Evolutionary conservation across 1,140 invertebrate genomes (phyloP).

Genomic region (Melanaphis sacchari): DNA sequence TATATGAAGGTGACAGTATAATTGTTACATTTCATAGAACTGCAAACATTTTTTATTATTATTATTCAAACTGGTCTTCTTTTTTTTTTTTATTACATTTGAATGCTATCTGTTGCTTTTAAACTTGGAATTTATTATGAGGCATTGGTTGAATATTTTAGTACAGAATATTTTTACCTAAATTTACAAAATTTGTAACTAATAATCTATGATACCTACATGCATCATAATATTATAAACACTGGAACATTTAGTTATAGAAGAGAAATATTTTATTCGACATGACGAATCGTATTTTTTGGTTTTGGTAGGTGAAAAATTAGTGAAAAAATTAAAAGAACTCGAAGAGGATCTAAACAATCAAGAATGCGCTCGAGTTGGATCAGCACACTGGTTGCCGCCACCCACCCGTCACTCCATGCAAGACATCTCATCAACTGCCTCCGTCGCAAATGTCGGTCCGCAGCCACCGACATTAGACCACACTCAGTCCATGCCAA

Average conservation of each 20-base stretch:
- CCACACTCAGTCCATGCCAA: conserved; percentile 75
- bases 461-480: conserved; percentile 59
- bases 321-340: conserved; percentile 67
- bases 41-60: too few relatives aligned
- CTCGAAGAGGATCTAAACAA: conserved; percentile 68
- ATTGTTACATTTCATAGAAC: too few relatives aligned
- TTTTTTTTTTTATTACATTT: too few relatives aligned
- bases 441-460: background rate
- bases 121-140: too few relatives aligned
- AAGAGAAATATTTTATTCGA: background rate
- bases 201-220: background rate
- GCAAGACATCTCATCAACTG: conserved; percentile 39
- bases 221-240: background rate
- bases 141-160: too few relatives aligned
- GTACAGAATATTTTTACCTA: too few relatives aligned
- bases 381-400: conserved; percentile 59
- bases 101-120: too few relatives aligned
- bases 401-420: conserved; percentile 42
- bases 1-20: too few relatives aligned
- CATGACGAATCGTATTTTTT: background rate
- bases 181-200: background rate
- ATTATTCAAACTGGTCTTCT: too few relatives aligned
- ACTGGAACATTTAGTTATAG: background rate
- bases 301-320: conserved; percentile 64
- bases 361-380: conserved; percentile 65